A percentile compares a stretch with the other conserved stretches of the same genome.
Evolutionary conservation across 2,113 vertebrate species (phyloP).

Genomic region (Chauna torquata): DNA sequence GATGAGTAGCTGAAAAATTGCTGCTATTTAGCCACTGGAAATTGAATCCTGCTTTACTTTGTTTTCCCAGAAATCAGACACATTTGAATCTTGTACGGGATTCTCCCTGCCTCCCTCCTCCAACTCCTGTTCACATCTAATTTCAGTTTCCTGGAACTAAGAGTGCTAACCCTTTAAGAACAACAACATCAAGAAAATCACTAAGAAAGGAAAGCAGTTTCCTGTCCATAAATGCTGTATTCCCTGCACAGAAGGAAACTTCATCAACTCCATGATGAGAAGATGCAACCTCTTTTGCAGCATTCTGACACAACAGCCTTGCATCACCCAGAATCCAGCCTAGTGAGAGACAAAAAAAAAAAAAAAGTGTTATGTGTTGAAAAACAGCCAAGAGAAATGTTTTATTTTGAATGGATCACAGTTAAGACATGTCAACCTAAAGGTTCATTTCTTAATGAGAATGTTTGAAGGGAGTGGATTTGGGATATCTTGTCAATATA

Average conservation of each 20-base stretch:
- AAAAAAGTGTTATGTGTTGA: neutral
- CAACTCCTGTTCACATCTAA: neutral
- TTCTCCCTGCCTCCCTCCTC: neutral
- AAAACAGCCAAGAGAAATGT: neutral
- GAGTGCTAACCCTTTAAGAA: neutral
- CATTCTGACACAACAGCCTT: neutral
- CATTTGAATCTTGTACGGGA: neutral
- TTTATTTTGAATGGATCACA: neutral
- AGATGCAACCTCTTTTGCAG: neutral
- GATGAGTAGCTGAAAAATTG: neutral
- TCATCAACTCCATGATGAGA: neutral
- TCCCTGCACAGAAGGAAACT: neutral
- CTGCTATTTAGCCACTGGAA: neutral
- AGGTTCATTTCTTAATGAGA: neutral
- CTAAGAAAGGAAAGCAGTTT: neutral
- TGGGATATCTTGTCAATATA: neutral
- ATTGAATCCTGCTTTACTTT: neutral
- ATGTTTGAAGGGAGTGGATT: neutral
- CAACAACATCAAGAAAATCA: neutral
- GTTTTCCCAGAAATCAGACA: neutral
- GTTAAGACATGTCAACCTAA: neutral
- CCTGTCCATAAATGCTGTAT: neutral
- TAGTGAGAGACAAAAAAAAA: neutral
- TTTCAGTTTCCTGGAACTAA: neutral
- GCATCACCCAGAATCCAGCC: constrained; percentile 22